These are phyloP conservation scores for Phrynocephalus versicolor DNA, from an alignment of 2,113 vertebrate species.

Conservation along the genomic window DNA sequence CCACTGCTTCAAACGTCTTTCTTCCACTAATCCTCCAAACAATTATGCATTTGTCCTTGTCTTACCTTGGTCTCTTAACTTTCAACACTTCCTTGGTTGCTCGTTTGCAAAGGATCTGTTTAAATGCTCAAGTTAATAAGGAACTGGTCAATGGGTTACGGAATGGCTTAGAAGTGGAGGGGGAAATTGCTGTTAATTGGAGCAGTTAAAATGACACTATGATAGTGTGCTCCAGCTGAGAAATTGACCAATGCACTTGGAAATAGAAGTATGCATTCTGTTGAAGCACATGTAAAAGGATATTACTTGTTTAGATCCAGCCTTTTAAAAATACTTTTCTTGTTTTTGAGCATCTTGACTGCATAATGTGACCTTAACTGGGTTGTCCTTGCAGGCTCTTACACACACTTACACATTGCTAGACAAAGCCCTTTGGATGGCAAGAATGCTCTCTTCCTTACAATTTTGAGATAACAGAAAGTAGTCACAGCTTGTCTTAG, in stretches of 20 bases:
- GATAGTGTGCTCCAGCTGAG: background rate
- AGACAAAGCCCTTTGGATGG: background rate
- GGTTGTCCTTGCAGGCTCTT: no score
- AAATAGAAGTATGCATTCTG: background rate
- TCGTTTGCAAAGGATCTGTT: constrained; percentile 40
- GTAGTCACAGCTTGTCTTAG: no score
- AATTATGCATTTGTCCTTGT: constrained; percentile 72
- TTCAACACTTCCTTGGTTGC: constrained; percentile 50
- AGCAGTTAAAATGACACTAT: background rate
- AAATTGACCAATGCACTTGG: background rate
- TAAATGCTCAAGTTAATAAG: constrained; percentile 55
- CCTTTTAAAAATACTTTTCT: background rate
- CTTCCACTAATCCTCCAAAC: constrained; percentile 44
- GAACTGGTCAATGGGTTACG: constrained; percentile 40
- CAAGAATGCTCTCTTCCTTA: background rate
- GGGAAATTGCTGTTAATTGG: constrained; percentile 30
- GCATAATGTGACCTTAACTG: background rate
- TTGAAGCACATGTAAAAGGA: background rate
- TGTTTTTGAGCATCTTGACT: background rate
- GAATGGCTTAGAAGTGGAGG: constrained; percentile 26
- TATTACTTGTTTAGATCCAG: background rate
- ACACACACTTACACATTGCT: no score
- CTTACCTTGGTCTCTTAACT: constrained; percentile 58
- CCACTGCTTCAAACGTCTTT: constrained; percentile 38
- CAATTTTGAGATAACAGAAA: background rate